Conservation (phyloP, 2,113 vertebrate species). For the Chauna torquata region DNA sequence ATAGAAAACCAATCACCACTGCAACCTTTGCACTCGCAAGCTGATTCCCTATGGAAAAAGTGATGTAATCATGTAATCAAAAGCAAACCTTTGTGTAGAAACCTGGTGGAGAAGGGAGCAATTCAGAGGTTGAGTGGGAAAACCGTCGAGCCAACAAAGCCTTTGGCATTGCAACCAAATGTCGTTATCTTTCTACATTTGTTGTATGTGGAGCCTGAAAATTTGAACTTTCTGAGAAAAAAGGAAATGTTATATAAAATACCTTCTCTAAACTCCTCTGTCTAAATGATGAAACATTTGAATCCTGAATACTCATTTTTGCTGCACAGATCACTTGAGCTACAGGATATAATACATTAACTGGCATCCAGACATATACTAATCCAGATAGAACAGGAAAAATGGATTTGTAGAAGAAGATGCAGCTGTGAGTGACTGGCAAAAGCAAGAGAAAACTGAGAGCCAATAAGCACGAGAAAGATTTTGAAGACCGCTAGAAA, state of each 20-base stretch:
- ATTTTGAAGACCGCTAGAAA: not conserved
- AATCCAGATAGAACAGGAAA: not conserved
- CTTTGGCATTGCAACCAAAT: not conserved
- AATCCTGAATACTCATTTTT: not conserved
- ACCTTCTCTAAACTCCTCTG: not conserved
- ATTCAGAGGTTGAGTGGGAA: not conserved
- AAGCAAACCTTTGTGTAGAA: not conserved
- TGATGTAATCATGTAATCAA: not conserved
- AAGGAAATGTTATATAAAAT: not conserved
- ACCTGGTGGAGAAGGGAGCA: not conserved
- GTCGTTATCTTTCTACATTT: not conserved
- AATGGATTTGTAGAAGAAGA: not conserved
- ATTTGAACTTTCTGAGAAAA: not conserved
- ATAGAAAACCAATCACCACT: not conserved
- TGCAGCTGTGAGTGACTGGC: not conserved
- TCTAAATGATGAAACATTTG: not conserved
- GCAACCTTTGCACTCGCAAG: not conserved
- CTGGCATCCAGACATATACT: not conserved
- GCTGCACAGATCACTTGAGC: not conserved
- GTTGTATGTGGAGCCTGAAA: rapidly evolving
- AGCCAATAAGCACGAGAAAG: not conserved
- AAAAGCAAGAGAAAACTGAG: not conserved
- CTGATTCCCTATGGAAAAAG: not conserved
- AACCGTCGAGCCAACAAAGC: rapidly evolving
- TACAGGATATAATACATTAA: not conserved